Evolutionary conservation across 1,140 invertebrate genomes (phyloP), one percentile per base, ranked within the genome.

Genomic region (Andrena cerasifolii): DNA sequence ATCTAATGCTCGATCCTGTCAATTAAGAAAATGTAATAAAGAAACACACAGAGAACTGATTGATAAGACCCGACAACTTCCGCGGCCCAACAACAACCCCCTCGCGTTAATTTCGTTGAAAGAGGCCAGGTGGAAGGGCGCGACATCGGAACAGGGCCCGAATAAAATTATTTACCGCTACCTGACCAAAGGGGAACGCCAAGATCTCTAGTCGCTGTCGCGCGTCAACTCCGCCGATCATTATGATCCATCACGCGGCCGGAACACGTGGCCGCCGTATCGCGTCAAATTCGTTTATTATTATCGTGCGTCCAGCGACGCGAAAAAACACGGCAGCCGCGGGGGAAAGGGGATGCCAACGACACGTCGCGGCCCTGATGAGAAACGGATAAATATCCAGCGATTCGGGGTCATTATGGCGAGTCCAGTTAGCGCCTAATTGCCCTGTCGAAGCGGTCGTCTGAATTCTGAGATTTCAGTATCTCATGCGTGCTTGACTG

Each of bases 51-150:
- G n/a, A n/a, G n/a, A n/a, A n/a, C n/a, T n/a, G n/a, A 51, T 45
- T 43, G 72, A 75, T 75, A 75, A 66, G 36, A 75, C 67, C 72
- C 62, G 51, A 75, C 62, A 67, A 75, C 28, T 75, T 67, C 72
- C 72, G 72, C 62, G 51, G 72, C 51, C 72, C 26, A 24, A 28
- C n/a, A 28, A 21, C 33, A 33, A 24, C 18, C 49, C 18, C 49
- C 14, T 58, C 40, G 73, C 73, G 63, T 76, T 76, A 68, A 76
- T 76, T 76, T 76, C 36, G 68, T 68, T 68, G 14, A 76, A 61
- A 76, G 58, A 76, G 68, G 51, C 43, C 73, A 14, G 18, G 8
- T 24, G 40, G 51, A 75, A 75, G 51, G n/a, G 51, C 26, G 47
- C 59, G 59, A 65, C 63, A 58, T 21, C 63, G 21, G 6, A 7